These are phyloP conservation scores for Artibeus jamaicensis DNA, from an alignment of 2,797 vertebrate genomes.

Conservation along the genomic window DNA sequence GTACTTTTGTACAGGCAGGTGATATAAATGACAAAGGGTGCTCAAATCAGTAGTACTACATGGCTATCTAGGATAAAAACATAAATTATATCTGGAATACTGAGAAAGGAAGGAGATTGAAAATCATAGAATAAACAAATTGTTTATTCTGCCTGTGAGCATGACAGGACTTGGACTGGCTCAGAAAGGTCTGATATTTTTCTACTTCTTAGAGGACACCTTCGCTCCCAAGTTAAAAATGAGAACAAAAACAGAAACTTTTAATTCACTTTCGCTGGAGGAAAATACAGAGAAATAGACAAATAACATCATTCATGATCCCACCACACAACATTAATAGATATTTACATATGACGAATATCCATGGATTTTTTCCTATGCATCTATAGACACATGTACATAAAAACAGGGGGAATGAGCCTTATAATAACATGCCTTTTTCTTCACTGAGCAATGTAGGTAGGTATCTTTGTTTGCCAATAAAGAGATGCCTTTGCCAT, in stretches of 20 bases:
- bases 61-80: not conserved
- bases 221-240: not conserved
- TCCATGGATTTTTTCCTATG: not conserved
- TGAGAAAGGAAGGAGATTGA: not conserved
- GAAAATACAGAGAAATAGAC: not conserved
- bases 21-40: not conserved
- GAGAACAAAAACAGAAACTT: not conserved
- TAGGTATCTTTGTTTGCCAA: not conserved
- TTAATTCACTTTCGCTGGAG: not conserved
- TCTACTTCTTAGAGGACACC: not conserved
- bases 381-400: not conserved
- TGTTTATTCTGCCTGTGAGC: not conserved
- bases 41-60: not conserved
- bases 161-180: not conserved
- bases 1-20: constrained; percentile 10
- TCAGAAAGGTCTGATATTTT: not conserved
- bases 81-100: not conserved
- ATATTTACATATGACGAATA: not conserved
- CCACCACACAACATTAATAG: not conserved
- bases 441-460: not conserved
- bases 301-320: not conserved
- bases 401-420: not conserved
- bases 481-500: not conserved
- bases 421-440: not conserved
- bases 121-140: not conserved